These are phyloP conservation scores for Homalodisca vitripennis DNA, from an alignment of 1,140 invertebrate species.

Conservation along the genomic window DNA sequence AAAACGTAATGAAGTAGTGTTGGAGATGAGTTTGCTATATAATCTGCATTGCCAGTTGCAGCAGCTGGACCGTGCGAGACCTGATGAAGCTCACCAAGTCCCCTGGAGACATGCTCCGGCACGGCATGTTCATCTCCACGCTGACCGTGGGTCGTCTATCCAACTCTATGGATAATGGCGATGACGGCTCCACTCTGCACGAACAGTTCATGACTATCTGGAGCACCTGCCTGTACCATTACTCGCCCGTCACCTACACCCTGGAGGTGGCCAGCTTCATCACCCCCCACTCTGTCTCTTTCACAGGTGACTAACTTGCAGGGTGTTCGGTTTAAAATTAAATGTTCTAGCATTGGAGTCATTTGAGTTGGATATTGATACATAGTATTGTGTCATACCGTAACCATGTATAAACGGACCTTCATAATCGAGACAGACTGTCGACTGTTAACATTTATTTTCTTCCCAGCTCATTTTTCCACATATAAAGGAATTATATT, in stretches of 20 bases:
- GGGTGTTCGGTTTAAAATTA: no score
- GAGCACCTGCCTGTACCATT: background rate
- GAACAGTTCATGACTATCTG: background rate
- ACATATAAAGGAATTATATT: no score
- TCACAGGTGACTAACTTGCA: no score
- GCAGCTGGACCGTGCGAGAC: background rate
- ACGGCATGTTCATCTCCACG: background rate
- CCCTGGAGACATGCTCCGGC: background rate
- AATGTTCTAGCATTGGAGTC: no score
- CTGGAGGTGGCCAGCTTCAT: background rate
- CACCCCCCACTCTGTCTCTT: background rate
- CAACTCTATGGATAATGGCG: background rate
- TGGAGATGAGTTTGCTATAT: background rate
- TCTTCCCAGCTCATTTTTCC: no score
- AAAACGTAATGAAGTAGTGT: no score
- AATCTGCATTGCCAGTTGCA: background rate
- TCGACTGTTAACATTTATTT: no score
- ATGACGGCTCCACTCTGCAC: no score
- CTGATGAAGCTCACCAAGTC: background rate
- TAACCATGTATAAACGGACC: no score
- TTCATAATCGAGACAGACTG: no score
- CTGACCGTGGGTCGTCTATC: background rate
- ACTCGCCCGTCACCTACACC: constrained; percentile 3
- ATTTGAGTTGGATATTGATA: no score
- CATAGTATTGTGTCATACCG: no score